Evolutionary conservation across 2,797 vertebrate species (phyloP).

Genomic region (Thamnophis elegans): DNA sequence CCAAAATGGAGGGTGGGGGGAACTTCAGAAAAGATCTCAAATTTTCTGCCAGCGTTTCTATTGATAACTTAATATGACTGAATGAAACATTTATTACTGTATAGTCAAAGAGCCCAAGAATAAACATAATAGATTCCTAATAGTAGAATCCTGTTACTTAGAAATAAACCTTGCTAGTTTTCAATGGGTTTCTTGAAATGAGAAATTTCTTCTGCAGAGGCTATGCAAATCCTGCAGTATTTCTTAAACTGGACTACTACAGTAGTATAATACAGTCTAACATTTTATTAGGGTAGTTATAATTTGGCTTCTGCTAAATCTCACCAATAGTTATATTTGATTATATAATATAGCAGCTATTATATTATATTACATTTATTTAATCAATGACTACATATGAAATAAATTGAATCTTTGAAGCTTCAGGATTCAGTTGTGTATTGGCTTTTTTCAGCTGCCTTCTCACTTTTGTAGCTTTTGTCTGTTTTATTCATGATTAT

Average conservation of each 20-base stretch:
- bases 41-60: neutral
- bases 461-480: neutral
- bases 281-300: neutral
- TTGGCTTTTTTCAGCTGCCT: constrained; percentile 1
- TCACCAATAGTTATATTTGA: neutral
- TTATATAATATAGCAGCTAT: neutral
- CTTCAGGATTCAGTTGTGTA: neutral
- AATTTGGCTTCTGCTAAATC: neutral
- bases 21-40: neutral
- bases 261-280: neutral
- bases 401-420: neutral
- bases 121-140: neutral
- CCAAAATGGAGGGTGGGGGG: neutral
- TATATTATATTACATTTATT: neutral
- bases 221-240: neutral
- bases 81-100: neutral
- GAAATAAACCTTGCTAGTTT: neutral
- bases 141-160: neutral
- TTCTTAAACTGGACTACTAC: neutral
- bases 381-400: neutral
- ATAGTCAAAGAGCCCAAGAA: neutral
- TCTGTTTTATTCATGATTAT: neutral
- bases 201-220: neutral
- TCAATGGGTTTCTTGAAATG: neutral
- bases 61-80: neutral